Conservation (phyloP, 2,797 vertebrate genomes). For the Syngnathus rostellatus region DNA sequence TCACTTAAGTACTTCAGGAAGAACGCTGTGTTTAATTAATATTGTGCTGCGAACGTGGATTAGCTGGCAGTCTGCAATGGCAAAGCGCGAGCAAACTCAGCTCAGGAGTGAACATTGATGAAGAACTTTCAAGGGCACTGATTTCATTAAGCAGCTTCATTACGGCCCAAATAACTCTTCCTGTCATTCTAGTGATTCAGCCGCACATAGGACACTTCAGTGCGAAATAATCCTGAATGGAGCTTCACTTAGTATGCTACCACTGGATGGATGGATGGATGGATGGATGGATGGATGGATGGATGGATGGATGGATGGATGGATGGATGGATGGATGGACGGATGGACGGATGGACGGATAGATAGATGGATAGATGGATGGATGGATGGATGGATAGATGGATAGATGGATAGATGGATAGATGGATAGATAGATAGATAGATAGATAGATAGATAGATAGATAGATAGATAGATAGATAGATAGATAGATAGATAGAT, state of each 20-base stretch:
- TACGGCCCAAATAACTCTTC: conserved; percentile 78
- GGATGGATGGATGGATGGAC: too few relatives aligned
- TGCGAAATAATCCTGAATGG: conserved; percentile 19
- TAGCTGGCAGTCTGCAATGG: conserved; percentile 75
- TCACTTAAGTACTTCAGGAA: conserved; percentile 81
- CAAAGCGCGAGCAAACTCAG: conserved; percentile 45
- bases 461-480: too few relatives aligned
- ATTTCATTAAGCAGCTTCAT: conserved; percentile 85
- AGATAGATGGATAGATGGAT: too few relatives aligned
- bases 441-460: too few relatives aligned
- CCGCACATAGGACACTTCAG: conserved; percentile 16
- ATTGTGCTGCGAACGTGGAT: conserved; percentile 74
- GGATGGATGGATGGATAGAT: too few relatives aligned
- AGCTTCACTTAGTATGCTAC: neutral
- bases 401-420: too few relatives aligned
- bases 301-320: too few relatives aligned
- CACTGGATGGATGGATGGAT: too few relatives aligned
- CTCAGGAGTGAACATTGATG: conserved; percentile 77
- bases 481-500: too few relatives aligned
- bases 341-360: too few relatives aligned
- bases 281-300: too few relatives aligned
- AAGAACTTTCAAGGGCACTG: conserved; percentile 88
- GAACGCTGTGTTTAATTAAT: conserved; percentile 83
- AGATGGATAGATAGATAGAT: too few relatives aligned
- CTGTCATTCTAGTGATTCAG: conserved; percentile 68